Evolutionary conservation across 2,797 vertebrate genomes (phyloP).

Genomic region (Mionectes olivaceus): DNA sequence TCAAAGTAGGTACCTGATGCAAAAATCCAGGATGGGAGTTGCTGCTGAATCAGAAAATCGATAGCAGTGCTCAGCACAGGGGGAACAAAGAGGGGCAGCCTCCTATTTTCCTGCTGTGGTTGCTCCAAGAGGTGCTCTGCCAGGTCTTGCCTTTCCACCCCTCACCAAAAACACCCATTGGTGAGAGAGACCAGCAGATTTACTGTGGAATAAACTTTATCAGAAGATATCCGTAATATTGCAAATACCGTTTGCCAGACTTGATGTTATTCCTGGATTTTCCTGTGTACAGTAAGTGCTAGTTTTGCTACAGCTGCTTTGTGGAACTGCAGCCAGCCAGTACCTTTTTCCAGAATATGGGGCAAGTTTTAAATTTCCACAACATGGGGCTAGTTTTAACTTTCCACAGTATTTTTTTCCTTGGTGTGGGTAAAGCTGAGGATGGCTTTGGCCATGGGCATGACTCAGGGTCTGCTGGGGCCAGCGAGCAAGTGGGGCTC

Average conservation of each 20-base stretch:
- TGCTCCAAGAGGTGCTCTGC: not conserved
- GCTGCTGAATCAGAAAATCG: not conserved
- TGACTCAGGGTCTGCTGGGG: accelerated
- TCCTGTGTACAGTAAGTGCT: accelerated
- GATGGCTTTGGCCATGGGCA: not conserved
- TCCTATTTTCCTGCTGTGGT: accelerated
- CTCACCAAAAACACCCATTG: not conserved
- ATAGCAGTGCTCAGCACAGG: accelerated
- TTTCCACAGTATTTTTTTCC: not conserved
- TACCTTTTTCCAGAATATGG: not conserved
- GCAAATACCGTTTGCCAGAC: not conserved
- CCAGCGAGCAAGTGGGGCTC: accelerated
- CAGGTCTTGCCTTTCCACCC: accelerated
- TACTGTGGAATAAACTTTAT: not conserved
- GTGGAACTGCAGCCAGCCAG: not conserved
- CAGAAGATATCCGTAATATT: not conserved
- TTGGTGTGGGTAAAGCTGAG: accelerated
- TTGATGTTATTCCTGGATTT: accelerated
- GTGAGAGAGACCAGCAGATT: not conserved
- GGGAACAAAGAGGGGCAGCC: not conserved
- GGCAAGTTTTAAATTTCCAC: not conserved
- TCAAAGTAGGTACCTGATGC: accelerated
- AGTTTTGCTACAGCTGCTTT: not conserved
- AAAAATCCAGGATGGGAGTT: not conserved
- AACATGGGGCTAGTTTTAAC: not conserved